Evolutionary conservation across 2,113 vertebrate species (phyloP).

Genomic region (Petrocephalus zakoni): DNA sequence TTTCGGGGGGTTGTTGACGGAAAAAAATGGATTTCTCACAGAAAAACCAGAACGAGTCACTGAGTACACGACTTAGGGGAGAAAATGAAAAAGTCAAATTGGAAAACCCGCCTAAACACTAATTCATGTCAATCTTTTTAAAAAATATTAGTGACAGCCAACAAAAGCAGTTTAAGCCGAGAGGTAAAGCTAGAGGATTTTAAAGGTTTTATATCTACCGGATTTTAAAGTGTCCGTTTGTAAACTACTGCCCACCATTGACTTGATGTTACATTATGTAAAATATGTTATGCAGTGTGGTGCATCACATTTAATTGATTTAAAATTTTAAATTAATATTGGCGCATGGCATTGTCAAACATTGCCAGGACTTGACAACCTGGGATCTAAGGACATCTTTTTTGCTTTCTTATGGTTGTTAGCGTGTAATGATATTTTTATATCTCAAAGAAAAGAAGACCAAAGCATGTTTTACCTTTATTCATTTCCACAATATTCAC

Average conservation of each 20-base stretch:
- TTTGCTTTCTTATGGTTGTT: neutral
- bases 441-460: neutral
- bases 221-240: neutral
- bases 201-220: neutral
- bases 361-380: neutral
- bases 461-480: neutral
- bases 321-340: neutral
- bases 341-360: neutral
- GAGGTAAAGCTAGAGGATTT: neutral
- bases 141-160: neutral
- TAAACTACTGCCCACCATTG: neutral
- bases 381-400: neutral
- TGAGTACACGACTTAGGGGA: neutral
- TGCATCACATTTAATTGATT: neutral
- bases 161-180: neutral
- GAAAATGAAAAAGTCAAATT: neutral
- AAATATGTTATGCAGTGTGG: neutral
- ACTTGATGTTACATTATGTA: neutral
- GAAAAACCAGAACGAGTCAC: neutral
- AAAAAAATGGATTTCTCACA: neutral
- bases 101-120: neutral
- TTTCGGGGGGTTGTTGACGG: neutral
- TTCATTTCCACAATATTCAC: neutral
- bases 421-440: neutral
- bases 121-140: neutral